phyloP scores from a whole-genome alignment of 2,888 invertebrate genomes.

The Diarsia mendica region DNA sequence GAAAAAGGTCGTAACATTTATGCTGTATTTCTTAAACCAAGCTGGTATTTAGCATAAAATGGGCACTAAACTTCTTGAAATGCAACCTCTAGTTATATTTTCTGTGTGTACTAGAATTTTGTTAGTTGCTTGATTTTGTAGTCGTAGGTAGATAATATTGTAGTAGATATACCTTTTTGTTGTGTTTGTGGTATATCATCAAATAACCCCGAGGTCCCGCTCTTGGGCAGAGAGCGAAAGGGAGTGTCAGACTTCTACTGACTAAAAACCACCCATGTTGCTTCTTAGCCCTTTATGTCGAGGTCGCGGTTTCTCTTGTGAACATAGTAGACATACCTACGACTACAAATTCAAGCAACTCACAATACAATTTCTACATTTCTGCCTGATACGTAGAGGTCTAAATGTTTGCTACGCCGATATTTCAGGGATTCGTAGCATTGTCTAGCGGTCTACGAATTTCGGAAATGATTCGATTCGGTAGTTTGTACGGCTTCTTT shows the following conservation, averaged over 20 bases:
- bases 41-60: constrained; percentile 29
- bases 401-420: constrained; percentile 16
- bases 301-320: no score
- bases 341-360: no score
- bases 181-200: no score
- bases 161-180: no score
- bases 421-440: constrained; percentile 30
- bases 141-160: background rate
- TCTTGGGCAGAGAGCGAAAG: no score
- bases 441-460: constrained; percentile 13
- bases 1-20: constrained; percentile 46
- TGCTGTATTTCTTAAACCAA: constrained; percentile 27
- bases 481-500: background rate
- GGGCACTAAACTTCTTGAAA: constrained; percentile 37
- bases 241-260: no score
- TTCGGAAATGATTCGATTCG: background rate
- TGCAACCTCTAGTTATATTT: constrained; percentile 8
- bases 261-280: no score
- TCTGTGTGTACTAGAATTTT: constrained; percentile 1
- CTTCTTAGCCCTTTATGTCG: no score
- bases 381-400: constrained; percentile 9
- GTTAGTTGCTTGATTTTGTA: background rate
- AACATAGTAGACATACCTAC: no score
- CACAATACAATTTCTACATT: background rate
- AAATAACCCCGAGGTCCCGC: no score